A percentile compares a stretch with the other conserved stretches of the same genome.
Conservation (phyloP, 1,140 invertebrate species). For the Drosophila paulistorum region DNA sequence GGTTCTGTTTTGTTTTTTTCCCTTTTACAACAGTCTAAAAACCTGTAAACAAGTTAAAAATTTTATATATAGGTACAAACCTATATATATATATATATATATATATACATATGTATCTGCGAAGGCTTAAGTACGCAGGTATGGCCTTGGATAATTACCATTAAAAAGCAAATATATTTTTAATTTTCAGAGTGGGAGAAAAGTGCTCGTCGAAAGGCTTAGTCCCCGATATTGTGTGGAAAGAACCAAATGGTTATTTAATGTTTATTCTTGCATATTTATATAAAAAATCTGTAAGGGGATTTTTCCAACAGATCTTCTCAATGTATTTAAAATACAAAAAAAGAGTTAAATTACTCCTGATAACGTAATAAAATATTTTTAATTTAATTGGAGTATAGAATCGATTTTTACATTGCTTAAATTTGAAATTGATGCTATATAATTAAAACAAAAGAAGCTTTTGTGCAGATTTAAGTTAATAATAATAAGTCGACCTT, state of each 20-base stretch:
- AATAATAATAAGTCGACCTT: too few relatives aligned
- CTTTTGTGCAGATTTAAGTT: not conserved
- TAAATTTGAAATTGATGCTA: too few relatives aligned
- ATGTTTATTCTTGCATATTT: not conserved
- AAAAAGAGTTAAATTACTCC: not conserved
- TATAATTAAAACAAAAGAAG: too few relatives aligned
- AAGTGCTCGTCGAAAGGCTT: slow-evolving; percentile 6
- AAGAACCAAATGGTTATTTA: slow-evolving; percentile 7
- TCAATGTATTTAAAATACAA: not conserved
- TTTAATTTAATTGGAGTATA: too few relatives aligned
- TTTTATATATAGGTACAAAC: not conserved
- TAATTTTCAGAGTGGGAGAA: not conserved
- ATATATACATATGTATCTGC: too few relatives aligned
- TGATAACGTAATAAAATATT: too few relatives aligned
- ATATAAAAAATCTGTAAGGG: not conserved
- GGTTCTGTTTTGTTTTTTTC: not conserved
- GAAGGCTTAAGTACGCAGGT: not conserved
- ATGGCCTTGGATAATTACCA: slow-evolving; percentile 14
- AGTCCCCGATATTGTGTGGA: slow-evolving; percentile 6
- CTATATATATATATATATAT: too few relatives aligned
- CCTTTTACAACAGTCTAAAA: not conserved
- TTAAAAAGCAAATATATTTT: slow-evolving; percentile 9
- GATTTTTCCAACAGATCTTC: not conserved
- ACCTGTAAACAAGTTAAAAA: not conserved
- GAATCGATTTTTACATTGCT: too few relatives aligned